A percentile compares a stretch with the other conserved stretches of the same genome.
Conservation (phyloP, 2,113 vertebrate genomes). For the Eidolon helvum region DNA sequence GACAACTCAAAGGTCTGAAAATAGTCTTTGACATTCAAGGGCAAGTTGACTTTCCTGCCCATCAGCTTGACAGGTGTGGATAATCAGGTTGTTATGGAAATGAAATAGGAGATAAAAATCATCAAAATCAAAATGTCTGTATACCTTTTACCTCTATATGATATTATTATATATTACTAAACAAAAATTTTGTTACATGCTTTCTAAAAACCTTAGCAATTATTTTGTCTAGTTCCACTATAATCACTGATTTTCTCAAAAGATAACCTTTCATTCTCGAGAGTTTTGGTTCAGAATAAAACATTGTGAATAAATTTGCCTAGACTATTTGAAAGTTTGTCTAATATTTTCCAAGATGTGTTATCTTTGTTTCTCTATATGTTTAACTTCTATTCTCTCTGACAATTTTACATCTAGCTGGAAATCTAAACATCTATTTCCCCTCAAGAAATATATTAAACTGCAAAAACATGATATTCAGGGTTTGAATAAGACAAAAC, state of each 20-base stretch:
- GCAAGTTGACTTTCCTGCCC: not conserved
- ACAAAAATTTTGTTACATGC: not conserved
- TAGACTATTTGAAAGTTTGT: constrained; percentile 2
- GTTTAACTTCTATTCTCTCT: constrained; percentile 49
- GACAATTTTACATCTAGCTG: constrained; percentile 43
- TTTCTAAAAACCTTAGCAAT: constrained; percentile 12
- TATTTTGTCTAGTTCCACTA: not conserved
- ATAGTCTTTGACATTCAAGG: constrained; percentile 15
- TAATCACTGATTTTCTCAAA: not conserved
- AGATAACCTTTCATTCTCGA: not conserved
- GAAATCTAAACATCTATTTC: constrained; percentile 62
- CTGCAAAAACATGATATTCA: constrained; percentile 49
- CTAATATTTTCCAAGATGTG: constrained; percentile 11
- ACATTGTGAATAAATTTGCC: not conserved
- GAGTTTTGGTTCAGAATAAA: constrained; percentile 45
- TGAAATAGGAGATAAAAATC: not conserved
- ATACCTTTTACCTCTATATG: not conserved
- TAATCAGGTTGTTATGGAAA: constrained; percentile 51
- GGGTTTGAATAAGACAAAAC: constrained; percentile 68
- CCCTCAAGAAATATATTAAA: constrained; percentile 58
- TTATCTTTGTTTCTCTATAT: constrained; percentile 38
- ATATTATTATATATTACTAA: not conserved
- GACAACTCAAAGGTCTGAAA: constrained; percentile 19
- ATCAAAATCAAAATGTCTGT: not conserved
- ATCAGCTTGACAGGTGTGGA: constrained; percentile 26